A percentile compares a stretch with the other conserved stretches of the same genome.
These are phyloP conservation scores for Sorex fumeus DNA, from an alignment of 2,113 vertebrate genomes.

Conservation along the genomic window DNA sequence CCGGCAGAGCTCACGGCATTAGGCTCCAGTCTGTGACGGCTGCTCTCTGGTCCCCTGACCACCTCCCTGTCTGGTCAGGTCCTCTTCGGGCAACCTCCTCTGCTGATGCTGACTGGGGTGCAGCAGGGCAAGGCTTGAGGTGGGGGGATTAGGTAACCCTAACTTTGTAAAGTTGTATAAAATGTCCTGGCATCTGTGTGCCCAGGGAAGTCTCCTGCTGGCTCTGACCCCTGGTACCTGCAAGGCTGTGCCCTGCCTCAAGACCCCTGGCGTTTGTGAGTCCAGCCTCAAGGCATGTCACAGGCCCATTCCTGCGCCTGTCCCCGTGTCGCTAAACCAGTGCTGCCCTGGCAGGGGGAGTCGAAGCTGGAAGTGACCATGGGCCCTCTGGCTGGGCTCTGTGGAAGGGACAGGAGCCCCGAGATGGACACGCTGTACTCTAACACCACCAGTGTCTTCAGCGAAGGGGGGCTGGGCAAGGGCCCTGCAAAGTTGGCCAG, in stretches of 20 bases:
- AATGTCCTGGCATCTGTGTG: background rate
- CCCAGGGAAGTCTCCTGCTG: background rate
- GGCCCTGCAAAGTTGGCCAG: constrained; percentile 75
- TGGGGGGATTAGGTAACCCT: background rate
- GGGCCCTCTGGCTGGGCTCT: constrained; percentile 29
- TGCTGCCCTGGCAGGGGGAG: background rate
- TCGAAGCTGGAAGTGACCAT: background rate
- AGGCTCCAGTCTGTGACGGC: too few relatives aligned
- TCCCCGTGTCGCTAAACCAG: too few relatives aligned
- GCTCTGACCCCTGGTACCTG: background rate
- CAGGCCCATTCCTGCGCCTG: background rate
- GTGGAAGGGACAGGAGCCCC: background rate
- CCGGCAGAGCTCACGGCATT: too few relatives aligned
- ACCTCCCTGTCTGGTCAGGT: too few relatives aligned
- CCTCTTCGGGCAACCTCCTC: too few relatives aligned
- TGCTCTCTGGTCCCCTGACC: too few relatives aligned
- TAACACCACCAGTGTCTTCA: constrained; percentile 5
- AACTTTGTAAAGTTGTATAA: background rate
- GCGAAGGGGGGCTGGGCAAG: constrained; percentile 23
- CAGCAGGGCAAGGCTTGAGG: constrained; percentile 1
- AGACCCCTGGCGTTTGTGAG: background rate
- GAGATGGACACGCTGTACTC: background rate
- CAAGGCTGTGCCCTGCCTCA: background rate
- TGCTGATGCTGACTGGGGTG: background rate
- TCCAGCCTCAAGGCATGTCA: background rate